Evolutionary conservation across 2,888 invertebrate genomes (phyloP).

Genomic region (Apantesis nais): DNA sequence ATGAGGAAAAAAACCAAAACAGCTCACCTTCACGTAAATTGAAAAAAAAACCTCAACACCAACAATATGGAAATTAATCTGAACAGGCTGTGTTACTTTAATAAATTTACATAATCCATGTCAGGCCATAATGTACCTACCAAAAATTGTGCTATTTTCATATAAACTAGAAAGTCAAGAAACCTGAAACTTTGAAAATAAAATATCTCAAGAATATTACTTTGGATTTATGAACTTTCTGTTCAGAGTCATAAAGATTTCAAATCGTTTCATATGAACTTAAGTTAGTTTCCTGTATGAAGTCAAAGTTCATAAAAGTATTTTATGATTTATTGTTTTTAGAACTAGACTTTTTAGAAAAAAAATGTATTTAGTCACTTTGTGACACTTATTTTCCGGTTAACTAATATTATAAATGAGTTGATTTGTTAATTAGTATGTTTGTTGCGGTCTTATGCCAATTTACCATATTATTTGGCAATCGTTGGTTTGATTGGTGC

Average conservation of each 20-base stretch:
- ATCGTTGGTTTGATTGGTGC: no score
- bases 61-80: constrained; percentile 10
- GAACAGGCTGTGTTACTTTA: constrained; percentile 14
- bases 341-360: not conserved
- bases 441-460: not conserved
- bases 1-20: not conserved
- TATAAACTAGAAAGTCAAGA: not conserved
- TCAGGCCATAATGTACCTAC: constrained; percentile 4
- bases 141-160: not conserved
- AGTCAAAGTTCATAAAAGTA: not conserved
- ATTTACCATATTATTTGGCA: no score
- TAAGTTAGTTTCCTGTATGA: not conserved
- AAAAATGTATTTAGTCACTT: not conserved
- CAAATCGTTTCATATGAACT: not conserved
- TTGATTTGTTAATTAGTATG: not conserved
- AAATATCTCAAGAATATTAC: not conserved
- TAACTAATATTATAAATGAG: not conserved
- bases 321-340: not conserved
- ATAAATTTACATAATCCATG: constrained; percentile 15
- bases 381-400: not conserved
- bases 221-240: not conserved
- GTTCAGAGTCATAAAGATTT: constrained; percentile 3
- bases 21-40: not conserved
- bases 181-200: not conserved
- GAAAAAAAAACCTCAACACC: not conserved